These are phyloP conservation scores for Fulica atra DNA, from an alignment of 2,113 vertebrate genomes.

Conservation along the genomic window DNA sequence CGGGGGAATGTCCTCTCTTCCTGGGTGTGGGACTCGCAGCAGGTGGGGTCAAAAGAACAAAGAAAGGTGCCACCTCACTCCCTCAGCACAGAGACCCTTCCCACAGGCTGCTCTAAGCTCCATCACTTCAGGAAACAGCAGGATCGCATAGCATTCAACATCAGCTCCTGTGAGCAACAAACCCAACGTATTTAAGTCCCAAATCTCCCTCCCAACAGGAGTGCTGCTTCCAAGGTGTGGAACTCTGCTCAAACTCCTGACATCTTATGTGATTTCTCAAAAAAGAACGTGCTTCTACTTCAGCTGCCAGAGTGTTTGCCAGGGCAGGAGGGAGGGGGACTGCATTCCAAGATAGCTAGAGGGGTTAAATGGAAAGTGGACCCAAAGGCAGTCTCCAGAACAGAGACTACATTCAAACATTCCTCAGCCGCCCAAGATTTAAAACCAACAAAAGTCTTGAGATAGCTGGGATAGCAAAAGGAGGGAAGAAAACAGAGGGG, in stretches of 20 bases:
- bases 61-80: neutral
- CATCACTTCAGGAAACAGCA: neutral
- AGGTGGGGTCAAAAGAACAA: neutral
- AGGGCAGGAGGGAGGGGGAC: neutral
- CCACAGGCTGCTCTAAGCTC: neutral
- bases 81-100: neutral
- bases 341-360: slow-evolving; percentile 43
- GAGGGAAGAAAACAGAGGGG: slow-evolving; percentile 13
- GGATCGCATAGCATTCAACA: fast-evolving
- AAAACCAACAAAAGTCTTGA: neutral
- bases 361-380: slow-evolving; percentile 36
- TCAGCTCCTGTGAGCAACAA: neutral
- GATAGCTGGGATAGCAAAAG: slow-evolving; percentile 24
- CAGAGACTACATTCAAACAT: slow-evolving; percentile 30
- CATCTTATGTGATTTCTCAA: neutral
- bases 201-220: neutral
- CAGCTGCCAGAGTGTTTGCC: slow-evolving; percentile 16
- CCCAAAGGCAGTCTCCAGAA: slow-evolving; percentile 30
- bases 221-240: neutral
- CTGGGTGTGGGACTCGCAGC: neutral
- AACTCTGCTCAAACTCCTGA: neutral
- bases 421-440: neutral
- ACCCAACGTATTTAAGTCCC: neutral
- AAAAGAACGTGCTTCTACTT: neutral
- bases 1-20: fast-evolving